These are phyloP conservation scores for Channa argus DNA, from an alignment of 2,113 vertebrate species.

Conservation along the genomic window DNA sequence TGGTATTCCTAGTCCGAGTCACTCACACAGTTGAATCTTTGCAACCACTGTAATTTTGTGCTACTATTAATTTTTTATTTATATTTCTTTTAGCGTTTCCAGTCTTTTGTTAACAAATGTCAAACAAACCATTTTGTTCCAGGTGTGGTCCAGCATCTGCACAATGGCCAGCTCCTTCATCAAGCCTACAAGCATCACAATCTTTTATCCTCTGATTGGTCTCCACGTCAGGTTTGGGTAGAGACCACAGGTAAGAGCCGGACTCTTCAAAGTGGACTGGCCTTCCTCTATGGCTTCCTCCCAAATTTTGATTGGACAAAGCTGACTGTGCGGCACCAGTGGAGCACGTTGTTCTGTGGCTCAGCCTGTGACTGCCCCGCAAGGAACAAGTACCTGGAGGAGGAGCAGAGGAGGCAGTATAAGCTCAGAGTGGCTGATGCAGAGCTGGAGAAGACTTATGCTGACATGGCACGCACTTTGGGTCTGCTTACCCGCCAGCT, in stretches of 20 bases:
- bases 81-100: too few species aligned
- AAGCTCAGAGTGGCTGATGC: conserved; percentile 86
- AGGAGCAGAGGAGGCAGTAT: conserved; percentile 94
- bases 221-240: conserved; percentile 88
- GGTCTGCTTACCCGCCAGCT: conserved; percentile 90
- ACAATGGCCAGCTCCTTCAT: conserved; percentile 89
- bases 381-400: conserved; percentile 91
- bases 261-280: conserved; percentile 93
- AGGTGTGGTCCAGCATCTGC: conserved; percentile 96
- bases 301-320: conserved; percentile 93
- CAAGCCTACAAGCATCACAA: conserved; percentile 90
- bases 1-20: too few species aligned
- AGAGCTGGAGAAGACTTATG: conserved; percentile 89
- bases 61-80: neutral
- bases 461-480: conserved; percentile 90
- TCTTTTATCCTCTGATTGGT: conserved; percentile 87
- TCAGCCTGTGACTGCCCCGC: conserved; percentile 91
- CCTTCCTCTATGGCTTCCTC: conserved; percentile 91
- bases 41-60: too few species aligned
- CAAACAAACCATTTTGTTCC: neutral
- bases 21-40: too few species aligned
- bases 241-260: conserved; percentile 96
- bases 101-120: neutral
- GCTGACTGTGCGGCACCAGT: conserved; percentile 89
- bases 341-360: conserved; percentile 94